A percentile compares a stretch with the other conserved stretches of the same genome.
Evolutionary conservation across 2,113 vertebrate genomes (phyloP).

Genomic region (Panurus biarmicus): DNA sequence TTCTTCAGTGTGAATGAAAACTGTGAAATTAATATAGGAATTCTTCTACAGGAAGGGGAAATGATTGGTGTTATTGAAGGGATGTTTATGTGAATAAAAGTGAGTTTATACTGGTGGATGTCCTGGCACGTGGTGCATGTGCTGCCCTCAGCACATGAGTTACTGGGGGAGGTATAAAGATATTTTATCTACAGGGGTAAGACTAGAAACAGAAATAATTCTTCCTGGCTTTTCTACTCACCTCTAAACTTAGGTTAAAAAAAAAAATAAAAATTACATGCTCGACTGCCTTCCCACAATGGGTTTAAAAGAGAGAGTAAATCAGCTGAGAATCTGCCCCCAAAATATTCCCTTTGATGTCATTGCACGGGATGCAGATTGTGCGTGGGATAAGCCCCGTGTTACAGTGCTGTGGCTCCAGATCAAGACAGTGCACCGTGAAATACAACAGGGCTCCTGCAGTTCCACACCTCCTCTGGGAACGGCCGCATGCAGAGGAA

Average conservation of each 20-base stretch:
- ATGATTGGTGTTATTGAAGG: not conserved
- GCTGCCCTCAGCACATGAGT: not conserved
- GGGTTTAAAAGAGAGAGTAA: not conserved
- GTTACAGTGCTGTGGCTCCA: constrained; percentile 9
- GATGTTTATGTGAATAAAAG: not conserved
- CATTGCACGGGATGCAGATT: constrained; percentile 7
- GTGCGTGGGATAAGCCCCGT: constrained; percentile 28
- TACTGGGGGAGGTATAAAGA: not conserved
- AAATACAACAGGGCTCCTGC: constrained; percentile 31
- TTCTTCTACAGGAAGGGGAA: not conserved
- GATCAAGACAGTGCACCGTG: not conserved
- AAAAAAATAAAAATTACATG: not conserved
- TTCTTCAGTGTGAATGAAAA: not conserved
- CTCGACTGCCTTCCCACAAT: not conserved
- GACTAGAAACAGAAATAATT: not conserved
- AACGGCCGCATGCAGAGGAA: constrained; percentile 38
- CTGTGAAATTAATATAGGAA: not conserved
- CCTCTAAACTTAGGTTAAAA: not conserved
- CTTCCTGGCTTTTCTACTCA: not conserved
- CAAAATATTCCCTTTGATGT: not conserved
- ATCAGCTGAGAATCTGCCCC: constrained; percentile 2
- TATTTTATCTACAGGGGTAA: not conserved
- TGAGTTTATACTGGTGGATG: not conserved
- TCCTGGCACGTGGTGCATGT: not conserved
- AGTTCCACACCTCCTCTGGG: constrained; percentile 29